Percentiles rank a stretch among this genome's conserved stretches.
Conservation (phyloP, 2,797 vertebrate species). For the Anguilla megastoma region DNA sequence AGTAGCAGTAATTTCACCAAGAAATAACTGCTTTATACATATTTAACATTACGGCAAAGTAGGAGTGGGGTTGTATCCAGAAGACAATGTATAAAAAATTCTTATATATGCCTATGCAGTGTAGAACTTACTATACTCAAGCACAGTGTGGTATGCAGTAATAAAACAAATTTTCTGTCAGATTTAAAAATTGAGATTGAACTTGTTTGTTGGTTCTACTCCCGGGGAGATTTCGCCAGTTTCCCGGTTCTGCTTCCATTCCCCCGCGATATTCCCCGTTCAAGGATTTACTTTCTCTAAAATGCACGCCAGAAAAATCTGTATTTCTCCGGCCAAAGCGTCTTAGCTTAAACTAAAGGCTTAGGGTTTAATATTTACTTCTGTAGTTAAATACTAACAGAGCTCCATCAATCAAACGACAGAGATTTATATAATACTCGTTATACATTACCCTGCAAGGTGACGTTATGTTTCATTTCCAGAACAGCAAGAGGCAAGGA, state of each 20-base stretch:
- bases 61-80: neutral
- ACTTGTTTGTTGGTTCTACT: neutral
- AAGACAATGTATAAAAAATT: neutral
- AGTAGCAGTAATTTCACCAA: neutral
- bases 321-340: neutral
- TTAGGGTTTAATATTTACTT: neutral
- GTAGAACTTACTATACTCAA: neutral
- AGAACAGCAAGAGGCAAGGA: neutral
- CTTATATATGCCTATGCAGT: neutral
- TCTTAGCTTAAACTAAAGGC: neutral
- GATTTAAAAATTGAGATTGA: neutral
- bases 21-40: neutral
- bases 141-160: neutral
- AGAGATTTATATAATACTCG: neutral
- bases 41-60: neutral
- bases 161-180: neutral
- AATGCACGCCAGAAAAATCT: neutral
- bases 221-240: neutral
- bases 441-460: neutral
- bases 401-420: neutral
- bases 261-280: neutral
- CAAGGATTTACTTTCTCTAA: neutral
- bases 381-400: neutral
- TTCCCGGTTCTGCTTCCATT: neutral
- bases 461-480: neutral